Conservation (phyloP, 2,113 vertebrate genomes). For the Esox niger region DNA sequence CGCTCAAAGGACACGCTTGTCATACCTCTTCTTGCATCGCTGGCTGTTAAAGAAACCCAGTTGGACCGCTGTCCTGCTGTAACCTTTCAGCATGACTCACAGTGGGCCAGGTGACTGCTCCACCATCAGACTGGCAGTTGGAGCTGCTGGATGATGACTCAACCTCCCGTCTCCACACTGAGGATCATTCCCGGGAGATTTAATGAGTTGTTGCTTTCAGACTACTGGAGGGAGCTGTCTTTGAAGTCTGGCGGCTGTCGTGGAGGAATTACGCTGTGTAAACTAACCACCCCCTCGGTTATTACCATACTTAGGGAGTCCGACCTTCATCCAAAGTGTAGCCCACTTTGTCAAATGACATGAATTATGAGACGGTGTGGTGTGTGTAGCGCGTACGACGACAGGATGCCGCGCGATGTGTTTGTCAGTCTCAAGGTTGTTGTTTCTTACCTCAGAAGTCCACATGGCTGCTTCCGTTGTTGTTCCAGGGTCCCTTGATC, state of each 20-base stretch:
- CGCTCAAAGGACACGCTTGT: too few species aligned
- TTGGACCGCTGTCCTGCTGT: slow-evolving; percentile 15
- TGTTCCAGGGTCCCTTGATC: too few species aligned
- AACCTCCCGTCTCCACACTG: slow-evolving; percentile 15
- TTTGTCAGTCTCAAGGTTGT: too few species aligned
- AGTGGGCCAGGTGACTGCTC: slow-evolving; percentile 5
- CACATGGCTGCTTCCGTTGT: too few species aligned
- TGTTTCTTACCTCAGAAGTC: too few species aligned
- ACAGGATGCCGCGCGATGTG: too few species aligned
- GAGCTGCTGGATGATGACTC: slow-evolving; percentile 45
- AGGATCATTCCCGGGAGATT: slow-evolving; percentile 34
- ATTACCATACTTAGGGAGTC: not conserved
- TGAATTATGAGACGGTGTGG: not conserved
- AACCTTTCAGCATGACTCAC: slow-evolving; percentile 38
- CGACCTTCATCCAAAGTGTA: not conserved
- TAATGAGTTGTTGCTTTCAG: slow-evolving; percentile 24
- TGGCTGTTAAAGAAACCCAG: slow-evolving; percentile 19
- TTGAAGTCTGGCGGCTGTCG: not conserved
- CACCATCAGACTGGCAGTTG: slow-evolving; percentile 17
- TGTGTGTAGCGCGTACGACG: too few species aligned
- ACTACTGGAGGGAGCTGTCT: too few species aligned
- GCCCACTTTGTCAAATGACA: not conserved
- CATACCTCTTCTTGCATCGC: slow-evolving; percentile 35
- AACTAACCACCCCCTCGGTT: not conserved
- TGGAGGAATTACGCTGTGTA: not conserved